Base-by-base conservation (phyloP, 2,888 invertebrate species). In the Hypsopygia costalis region DNA sequence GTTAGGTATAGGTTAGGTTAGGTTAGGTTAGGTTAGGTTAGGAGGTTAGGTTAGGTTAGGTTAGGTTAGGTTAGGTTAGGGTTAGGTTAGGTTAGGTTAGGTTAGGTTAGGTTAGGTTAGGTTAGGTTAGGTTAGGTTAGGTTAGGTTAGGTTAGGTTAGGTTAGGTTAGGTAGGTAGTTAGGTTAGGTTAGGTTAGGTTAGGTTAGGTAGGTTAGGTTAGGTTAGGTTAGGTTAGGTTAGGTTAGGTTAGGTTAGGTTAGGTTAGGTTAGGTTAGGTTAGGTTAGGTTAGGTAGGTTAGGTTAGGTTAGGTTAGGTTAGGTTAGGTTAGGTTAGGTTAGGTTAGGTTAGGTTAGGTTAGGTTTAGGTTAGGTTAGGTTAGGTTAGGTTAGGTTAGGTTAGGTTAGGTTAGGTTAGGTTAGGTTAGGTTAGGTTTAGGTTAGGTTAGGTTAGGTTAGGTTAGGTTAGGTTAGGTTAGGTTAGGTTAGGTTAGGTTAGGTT, bases 271-370 rank as follows among this genome's bases (percentile, higher is more conserved):
- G 47, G 52, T 50, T 49, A 49, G 49, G 53, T 49, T 48, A 51
- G 51, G 53, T 54, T 49, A 49, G 53, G 49, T 49, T 48, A 48
- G 52, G 51, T 49, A 51, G 52, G 47, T 49, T 51, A 49, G 49
- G 51, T 49, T 51, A 46, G 40, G 46, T 46, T 40, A 44, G 41
- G 51, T 47, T 49, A 49, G 49, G 50, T 49, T 48, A 51, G 51
- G 53, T 54, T 49, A 49, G 53, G 49, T 49, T 48, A 48, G 52
- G 51, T 49, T 55, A 51, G 51, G 54, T 51, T 52, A 49, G 51
- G 52, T 52, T 52, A 51, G 52, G 47, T 49, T 51, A 49, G 49
- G 51, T 49, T 51, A 46, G 40, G 44, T 46, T 38, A 41, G 41
- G 49, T 49, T 52, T 52, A 52, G 51, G 52, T 52, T 49, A 49